Conservation (phyloP, 2,888 invertebrate species). For the Nomada fabriciana region DNA sequence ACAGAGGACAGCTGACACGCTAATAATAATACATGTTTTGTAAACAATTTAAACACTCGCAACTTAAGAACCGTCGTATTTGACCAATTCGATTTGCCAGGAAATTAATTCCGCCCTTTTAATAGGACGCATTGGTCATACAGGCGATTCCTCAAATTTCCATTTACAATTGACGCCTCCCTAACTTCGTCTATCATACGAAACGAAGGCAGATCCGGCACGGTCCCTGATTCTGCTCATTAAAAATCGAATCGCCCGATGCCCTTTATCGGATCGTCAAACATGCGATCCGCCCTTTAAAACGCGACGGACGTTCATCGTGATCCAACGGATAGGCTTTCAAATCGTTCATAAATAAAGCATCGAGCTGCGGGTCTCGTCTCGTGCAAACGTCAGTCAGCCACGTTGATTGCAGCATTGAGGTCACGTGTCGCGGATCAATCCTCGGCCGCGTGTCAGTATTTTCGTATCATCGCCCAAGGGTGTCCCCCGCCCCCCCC, state of each 20-base stretch:
- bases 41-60: no score
- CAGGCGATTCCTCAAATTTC: slow-evolving; percentile 20
- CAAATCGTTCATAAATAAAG: slow-evolving; percentile 83
- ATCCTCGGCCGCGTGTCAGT: slow-evolving; percentile 82
- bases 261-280: slow-evolving; percentile 55
- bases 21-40: no score
- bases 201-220: background rate
- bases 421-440: slow-evolving; percentile 83
- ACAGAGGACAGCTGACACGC: no score
- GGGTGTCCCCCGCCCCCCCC: slow-evolving; percentile 62
- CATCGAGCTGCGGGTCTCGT: slow-evolving; percentile 75
- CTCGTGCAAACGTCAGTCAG: slow-evolving; percentile 78
- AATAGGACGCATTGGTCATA: background rate
- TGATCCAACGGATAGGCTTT: slow-evolving; percentile 78
- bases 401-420: slow-evolving; percentile 83
- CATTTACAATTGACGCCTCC: slow-evolving; percentile 4
- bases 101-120: background rate
- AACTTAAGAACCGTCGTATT: background rate
- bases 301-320: slow-evolving; percentile 35
- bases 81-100: background rate
- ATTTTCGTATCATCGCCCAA: slow-evolving; percentile 83
- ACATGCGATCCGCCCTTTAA: slow-evolving; percentile 61
- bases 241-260: slow-evolving; percentile 46
- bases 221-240: slow-evolving; percentile 24
- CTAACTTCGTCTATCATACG: background rate